A percentile compares a stretch with the other conserved stretches of the same genome.
These are phyloP conservation scores for Nomada ruficornis DNA, from an alignment of 2,888 invertebrate species.

Conservation along the genomic window DNA sequence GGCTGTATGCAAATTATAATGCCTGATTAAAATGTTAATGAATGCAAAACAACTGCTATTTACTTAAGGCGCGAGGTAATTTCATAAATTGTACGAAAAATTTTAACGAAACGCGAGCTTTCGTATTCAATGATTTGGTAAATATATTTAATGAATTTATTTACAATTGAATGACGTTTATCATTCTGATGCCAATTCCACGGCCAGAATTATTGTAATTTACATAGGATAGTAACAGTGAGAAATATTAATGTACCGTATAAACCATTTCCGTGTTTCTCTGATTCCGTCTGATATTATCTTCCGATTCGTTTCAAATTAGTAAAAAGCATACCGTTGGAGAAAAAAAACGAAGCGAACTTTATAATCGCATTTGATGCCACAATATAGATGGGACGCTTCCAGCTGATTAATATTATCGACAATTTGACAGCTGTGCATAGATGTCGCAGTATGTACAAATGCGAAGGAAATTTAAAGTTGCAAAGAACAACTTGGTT, in stretches of 20 bases:
- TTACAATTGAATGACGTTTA: too few species aligned
- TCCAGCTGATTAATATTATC: slow-evolving; percentile 47
- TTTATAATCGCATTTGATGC: neutral
- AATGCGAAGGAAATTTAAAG: slow-evolving; percentile 43
- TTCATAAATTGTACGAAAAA: neutral
- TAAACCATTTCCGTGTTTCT: slow-evolving; percentile 74
- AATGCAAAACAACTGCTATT: neutral
- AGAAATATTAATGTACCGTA: slow-evolving; percentile 65
- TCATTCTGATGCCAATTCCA: neutral
- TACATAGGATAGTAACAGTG: neutral
- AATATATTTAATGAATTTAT: neutral
- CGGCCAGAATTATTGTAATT: neutral
- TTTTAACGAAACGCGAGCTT: neutral
- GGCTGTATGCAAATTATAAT: slow-evolving; percentile 83
- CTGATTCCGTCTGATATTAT: neutral
- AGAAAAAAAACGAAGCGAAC: slow-evolving; percentile 1
- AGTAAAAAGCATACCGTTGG: neutral
- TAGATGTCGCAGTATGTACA: slow-evolving; percentile 50
- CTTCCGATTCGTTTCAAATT: slow-evolving; percentile 23
- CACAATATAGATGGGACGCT: neutral
- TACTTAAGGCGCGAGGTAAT: neutral
- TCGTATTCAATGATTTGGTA: neutral
- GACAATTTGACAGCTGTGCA: slow-evolving; percentile 40
- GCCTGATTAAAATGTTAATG: neutral
- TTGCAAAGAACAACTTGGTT: neutral